Evolutionary conservation across 2,113 vertebrate genomes (phyloP).

Genomic region (Heteronetta atricapilla): DNA sequence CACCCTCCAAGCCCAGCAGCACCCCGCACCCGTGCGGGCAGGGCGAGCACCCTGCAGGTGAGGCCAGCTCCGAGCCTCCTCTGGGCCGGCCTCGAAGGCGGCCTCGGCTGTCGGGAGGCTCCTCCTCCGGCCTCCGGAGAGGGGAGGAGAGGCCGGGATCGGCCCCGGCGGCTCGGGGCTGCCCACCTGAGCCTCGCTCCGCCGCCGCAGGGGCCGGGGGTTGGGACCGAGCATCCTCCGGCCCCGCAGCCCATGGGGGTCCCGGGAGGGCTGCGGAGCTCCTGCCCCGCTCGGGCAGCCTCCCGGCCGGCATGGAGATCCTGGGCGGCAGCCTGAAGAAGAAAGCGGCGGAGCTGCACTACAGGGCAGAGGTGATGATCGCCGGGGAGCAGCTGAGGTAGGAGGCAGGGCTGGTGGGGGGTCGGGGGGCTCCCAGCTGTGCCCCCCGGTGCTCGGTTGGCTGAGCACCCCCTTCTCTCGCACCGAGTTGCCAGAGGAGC

Average conservation of each 20-base stretch:
- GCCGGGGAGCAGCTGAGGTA: conserved; percentile 90
- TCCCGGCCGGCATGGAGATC: conserved; percentile 75
- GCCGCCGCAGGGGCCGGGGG: neutral
- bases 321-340: conserved; percentile 72
- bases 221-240: neutral
- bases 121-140: conserved; percentile 35
- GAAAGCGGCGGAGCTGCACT: conserved; percentile 77
- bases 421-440: neutral
- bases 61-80: too few species aligned
- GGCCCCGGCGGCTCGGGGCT: neutral
- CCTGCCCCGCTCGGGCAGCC: too few species aligned
- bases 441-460: neutral
- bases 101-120: neutral
- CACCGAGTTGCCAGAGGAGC: neutral
- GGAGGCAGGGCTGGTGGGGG: neutral
- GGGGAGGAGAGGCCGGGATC: neutral
- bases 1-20: too few species aligned
- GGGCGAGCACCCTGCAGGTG: too few species aligned
- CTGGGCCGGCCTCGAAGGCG: too few species aligned
- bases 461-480: neutral
- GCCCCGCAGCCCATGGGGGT: neutral
- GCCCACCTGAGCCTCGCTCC: neutral
- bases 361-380: conserved; percentile 86
- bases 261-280: too few species aligned
- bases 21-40: too few species aligned